A percentile compares a stretch with the other conserved stretches of the same genome.
phyloP scores from a whole-genome alignment of 2,888 invertebrate species.

The Spodoptera littoralis region DNA sequence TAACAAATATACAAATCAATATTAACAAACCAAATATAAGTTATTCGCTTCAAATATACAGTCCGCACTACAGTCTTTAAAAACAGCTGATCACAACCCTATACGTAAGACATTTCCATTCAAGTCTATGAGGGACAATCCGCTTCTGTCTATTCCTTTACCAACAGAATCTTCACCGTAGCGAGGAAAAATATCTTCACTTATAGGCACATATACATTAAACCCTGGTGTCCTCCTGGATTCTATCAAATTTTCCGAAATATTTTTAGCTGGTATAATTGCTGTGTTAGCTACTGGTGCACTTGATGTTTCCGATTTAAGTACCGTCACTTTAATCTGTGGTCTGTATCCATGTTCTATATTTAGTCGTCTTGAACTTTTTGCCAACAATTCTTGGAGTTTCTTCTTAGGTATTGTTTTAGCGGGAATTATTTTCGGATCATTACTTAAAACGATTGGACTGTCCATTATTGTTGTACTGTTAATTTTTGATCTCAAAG shows the following conservation, averaged over 20 bases:
- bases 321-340: constrained; percentile 9
- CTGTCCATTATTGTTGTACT: not conserved
- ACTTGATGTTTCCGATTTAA: not conserved
- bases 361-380: not conserved
- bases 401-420: not conserved
- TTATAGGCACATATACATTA: constrained; percentile 44
- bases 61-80: not conserved
- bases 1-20: too few species aligned
- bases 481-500: not conserved
- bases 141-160: constrained; percentile 28
- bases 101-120: constrained; percentile 25
- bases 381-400: not conserved
- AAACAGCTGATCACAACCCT: not conserved
- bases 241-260: constrained; percentile 11
- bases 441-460: not conserved
- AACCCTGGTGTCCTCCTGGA: constrained; percentile 9
- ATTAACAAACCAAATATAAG: too few species aligned
- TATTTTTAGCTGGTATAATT: not conserved
- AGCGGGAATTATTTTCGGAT: not conserved
- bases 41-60: too few species aligned
- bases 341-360: not conserved
- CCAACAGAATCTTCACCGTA: not conserved
- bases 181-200: constrained; percentile 35
- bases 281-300: not conserved
- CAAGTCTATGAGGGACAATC: constrained; percentile 28